phyloP scores from a whole-genome alignment of 2,113 vertebrate genomes.

The Albula glossodonta region DNA sequence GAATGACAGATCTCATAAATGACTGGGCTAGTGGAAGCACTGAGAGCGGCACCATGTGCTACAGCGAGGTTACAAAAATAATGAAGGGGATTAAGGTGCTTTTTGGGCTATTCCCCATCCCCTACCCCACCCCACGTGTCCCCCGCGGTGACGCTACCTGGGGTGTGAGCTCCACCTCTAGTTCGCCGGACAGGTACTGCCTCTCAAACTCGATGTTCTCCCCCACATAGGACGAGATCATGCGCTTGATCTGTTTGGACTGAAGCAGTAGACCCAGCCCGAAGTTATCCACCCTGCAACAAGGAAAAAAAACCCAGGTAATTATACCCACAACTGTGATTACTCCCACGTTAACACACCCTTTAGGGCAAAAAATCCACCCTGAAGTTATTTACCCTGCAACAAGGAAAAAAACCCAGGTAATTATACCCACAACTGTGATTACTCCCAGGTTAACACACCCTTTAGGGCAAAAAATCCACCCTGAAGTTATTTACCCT shows the following conservation, averaged over 20 bases:
- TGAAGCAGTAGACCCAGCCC: conserved; percentile 89
- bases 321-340: conserved; percentile 24
- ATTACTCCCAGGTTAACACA: too few species aligned
- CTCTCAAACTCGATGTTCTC: conserved; percentile 96
- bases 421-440: too few species aligned
- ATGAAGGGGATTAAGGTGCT: background rate
- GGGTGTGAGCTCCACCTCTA: conserved; percentile 95
- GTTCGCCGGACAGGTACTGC: conserved; percentile 88
- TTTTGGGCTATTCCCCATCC: background rate
- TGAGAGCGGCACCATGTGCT: too few species aligned
- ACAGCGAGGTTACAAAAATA: background rate
- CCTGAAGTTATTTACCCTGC: too few species aligned
- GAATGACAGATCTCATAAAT: too few species aligned
- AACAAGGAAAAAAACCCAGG: too few species aligned
- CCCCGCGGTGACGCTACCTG: conserved; percentile 70
- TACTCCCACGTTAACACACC: background rate
- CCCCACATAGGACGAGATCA: conserved; percentile 96
- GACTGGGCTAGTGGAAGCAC: too few species aligned
- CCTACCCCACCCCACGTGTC: background rate
- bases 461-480: too few species aligned
- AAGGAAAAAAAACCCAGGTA: background rate
- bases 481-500: too few species aligned
- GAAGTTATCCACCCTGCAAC: conserved; percentile 88
- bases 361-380: too few species aligned
- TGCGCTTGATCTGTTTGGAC: conserved; percentile 94